Conservation (phyloP, 2,888 invertebrate genomes). For the Agrotis puta region DNA sequence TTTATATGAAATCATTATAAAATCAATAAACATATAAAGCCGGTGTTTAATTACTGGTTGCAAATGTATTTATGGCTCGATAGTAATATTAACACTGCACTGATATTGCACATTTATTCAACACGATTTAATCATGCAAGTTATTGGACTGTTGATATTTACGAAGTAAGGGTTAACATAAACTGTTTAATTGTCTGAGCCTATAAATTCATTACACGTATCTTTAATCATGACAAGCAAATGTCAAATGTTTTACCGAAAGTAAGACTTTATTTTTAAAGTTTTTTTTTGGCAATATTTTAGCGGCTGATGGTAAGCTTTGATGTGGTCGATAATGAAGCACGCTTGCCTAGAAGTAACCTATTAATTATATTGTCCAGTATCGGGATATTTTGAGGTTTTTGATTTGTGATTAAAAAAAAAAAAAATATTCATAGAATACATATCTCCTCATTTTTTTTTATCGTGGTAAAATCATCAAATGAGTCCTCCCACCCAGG, state of each 20-base stretch:
- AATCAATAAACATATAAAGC: constrained; percentile 40
- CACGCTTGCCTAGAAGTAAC: too few relatives aligned
- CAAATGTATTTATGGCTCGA: constrained; percentile 27
- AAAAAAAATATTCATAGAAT: too few relatives aligned
- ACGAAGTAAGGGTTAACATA: constrained; percentile 13
- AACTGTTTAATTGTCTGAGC: constrained; percentile 9
- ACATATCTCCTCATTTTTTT: too few relatives aligned
- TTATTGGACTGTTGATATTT: constrained; percentile 28
- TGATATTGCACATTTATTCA: constrained; percentile 30
- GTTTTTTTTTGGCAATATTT: background rate
- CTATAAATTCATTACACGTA: background rate
- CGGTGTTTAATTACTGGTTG: constrained; percentile 37
- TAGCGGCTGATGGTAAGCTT: too few relatives aligned
- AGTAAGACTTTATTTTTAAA: background rate
- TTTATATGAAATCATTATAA: constrained; percentile 37
- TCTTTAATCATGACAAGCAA: background rate
- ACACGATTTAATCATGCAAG: constrained; percentile 8
- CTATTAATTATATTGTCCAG: too few relatives aligned
- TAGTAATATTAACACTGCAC: constrained; percentile 25
- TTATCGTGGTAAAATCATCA: too few relatives aligned
- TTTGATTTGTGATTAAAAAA: too few relatives aligned
- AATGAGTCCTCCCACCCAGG: too few relatives aligned
- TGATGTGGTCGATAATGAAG: too few relatives aligned
- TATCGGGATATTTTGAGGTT: too few relatives aligned
- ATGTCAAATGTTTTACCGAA: background rate